These are phyloP conservation scores for Prosopocoilus inquinatus DNA, from an alignment of 2,888 invertebrate genomes.

Conservation along the genomic window DNA sequence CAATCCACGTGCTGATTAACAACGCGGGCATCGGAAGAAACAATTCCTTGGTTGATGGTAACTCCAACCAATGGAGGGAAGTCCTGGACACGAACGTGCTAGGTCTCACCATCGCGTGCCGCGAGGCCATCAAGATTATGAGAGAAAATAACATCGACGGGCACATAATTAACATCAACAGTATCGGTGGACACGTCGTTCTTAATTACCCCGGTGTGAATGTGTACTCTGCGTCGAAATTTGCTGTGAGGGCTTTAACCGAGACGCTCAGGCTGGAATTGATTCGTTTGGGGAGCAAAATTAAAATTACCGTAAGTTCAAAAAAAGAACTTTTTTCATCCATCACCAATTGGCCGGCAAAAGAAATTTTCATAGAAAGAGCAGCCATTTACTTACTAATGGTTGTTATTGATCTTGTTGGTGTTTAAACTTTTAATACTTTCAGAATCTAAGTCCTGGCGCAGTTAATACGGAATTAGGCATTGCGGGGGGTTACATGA, in stretches of 20 bases:
- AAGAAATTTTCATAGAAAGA: too few relatives aligned
- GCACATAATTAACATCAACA: constrained; percentile 16
- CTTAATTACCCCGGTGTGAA: neutral
- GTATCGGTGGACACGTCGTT: constrained; percentile 7
- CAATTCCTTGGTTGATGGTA: constrained; percentile 3
- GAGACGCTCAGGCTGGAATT: constrained; percentile 3
- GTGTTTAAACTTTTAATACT: too few relatives aligned
- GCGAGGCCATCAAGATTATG: constrained; percentile 15
- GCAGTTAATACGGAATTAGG: constrained; percentile 1
- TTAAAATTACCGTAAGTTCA: constrained; percentile 5
- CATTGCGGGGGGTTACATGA: too few relatives aligned
- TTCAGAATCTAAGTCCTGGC: constrained; percentile 1
- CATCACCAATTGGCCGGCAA: too few relatives aligned
- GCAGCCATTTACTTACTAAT: neutral
- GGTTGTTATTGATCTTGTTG: neutral
- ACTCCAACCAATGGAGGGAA: constrained; percentile 5
- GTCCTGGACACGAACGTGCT: constrained; percentile 13
- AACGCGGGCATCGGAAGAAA: constrained; percentile 8
- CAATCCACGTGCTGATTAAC: constrained; percentile 5
- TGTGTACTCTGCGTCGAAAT: constrained; percentile 5
- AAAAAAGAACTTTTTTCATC: too few relatives aligned
- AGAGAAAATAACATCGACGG: constrained; percentile 6
- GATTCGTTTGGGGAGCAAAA: constrained; percentile 2
- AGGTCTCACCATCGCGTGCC: constrained; percentile 4
- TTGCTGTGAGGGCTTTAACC: neutral